These are phyloP conservation scores for Speoplatyrhinus poulsoni DNA, from an alignment of 2,113 vertebrate genomes.

Conservation along the genomic window DNA sequence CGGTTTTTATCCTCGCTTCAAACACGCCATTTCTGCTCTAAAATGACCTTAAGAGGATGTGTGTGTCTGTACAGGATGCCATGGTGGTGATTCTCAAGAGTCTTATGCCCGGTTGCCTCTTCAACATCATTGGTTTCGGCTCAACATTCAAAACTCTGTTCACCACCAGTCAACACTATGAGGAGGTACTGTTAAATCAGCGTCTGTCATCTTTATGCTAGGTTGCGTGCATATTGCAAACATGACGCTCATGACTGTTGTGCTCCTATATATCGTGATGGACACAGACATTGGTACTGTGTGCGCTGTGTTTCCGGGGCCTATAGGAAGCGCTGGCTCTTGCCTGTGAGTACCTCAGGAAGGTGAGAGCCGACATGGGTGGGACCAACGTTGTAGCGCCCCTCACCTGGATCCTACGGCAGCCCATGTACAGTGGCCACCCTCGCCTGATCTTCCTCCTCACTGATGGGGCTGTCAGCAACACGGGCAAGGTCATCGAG, in stretches of 20 bases:
- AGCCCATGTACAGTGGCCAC: slow-evolving; percentile 84
- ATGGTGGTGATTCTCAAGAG: slow-evolving; percentile 91
- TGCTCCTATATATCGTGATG: too few species aligned
- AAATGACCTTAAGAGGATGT: background rate
- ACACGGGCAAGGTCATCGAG: slow-evolving; percentile 89
- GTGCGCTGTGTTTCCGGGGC: background rate
- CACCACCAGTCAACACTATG: slow-evolving; percentile 85
- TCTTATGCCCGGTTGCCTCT: slow-evolving; percentile 86
- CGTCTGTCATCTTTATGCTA: too few species aligned
- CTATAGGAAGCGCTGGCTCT: slow-evolving; percentile 82
- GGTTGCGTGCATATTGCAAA: too few species aligned
- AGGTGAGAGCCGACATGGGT: slow-evolving; percentile 87
- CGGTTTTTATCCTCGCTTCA: background rate
- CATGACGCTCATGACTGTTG: background rate
- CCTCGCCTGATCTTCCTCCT: slow-evolving; percentile 90
- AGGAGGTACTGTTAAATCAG: slow-evolving; percentile 78
- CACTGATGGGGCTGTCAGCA: slow-evolving; percentile 77
- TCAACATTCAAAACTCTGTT: slow-evolving; percentile 89
- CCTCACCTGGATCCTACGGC: slow-evolving; percentile 85
- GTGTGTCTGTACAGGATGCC: slow-evolving; percentile 79
- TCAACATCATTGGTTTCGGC: slow-evolving; percentile 91
- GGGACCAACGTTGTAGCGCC: slow-evolving; percentile 86
- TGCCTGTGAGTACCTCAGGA: slow-evolving; percentile 85
- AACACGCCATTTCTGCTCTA: background rate
- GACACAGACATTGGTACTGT: background rate